Conservation (phyloP, 2,888 invertebrate genomes). For the Apamea anceps region DNA sequence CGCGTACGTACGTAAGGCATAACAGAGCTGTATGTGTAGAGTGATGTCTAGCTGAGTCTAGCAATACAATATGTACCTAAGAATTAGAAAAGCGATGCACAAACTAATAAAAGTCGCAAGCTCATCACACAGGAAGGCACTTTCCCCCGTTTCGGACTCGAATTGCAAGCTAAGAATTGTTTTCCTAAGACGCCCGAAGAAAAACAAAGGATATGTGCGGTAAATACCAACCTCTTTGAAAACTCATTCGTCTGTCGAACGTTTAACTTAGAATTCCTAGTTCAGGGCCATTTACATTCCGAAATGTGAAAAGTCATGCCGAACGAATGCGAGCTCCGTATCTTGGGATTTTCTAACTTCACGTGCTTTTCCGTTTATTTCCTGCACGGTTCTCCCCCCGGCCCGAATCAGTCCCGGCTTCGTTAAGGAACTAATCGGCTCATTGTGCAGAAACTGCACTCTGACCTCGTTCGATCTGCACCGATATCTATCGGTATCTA, state of each 20-base stretch:
- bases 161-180: conserved; percentile 51
- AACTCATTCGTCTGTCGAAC: conserved; percentile 67
- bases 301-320: conserved; percentile 72
- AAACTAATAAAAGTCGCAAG: conserved; percentile 45
- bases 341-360: conserved; percentile 73
- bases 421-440: conserved; percentile 82
- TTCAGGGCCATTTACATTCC: conserved; percentile 72
- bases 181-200: conserved; percentile 46
- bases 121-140: conserved; percentile 47
- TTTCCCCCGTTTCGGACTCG: conserved; percentile 45
- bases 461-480: conserved; percentile 74
- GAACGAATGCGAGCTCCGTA: conserved; percentile 65
- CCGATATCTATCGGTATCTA: conserved; percentile 63
- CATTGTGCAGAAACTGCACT: conserved; percentile 79
- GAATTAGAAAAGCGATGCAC: conserved; percentile 33
- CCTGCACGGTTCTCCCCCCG: conserved; percentile 58
- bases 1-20: neutral
- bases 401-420: conserved; percentile 69
- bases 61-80: conserved; percentile 13
- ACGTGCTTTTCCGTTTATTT: conserved; percentile 67
- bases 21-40: conserved; percentile 5
- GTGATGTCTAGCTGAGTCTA: conserved; percentile 2
- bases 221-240: conserved; percentile 65
- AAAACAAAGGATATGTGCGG: conserved; percentile 64
- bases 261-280: conserved; percentile 68